phyloP scores from a whole-genome alignment of 1,140 invertebrate genomes.

The Hyles euphorbiae region DNA sequence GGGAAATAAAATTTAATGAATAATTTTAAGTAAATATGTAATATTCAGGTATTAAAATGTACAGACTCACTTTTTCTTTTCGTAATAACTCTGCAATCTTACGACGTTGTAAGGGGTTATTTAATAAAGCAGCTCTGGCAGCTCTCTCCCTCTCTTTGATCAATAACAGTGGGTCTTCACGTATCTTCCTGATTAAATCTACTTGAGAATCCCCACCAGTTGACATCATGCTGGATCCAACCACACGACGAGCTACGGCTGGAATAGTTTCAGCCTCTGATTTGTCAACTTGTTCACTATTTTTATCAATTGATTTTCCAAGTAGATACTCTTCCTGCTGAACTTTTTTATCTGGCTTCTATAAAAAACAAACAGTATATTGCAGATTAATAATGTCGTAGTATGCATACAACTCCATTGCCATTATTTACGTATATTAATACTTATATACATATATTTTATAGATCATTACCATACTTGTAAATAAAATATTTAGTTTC shows the following conservation, averaged over 20 bases:
- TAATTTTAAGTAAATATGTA: too few relatives aligned
- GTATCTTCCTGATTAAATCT: slow-evolving; percentile 87
- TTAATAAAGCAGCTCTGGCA: slow-evolving; percentile 84
- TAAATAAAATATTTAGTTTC: too few relatives aligned
- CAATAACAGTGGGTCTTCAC: slow-evolving; percentile 92
- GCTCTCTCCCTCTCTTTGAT: slow-evolving; percentile 92
- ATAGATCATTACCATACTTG: too few relatives aligned
- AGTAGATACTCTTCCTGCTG: slow-evolving; percentile 93
- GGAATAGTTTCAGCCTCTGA: slow-evolving; percentile 85
- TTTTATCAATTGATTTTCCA: slow-evolving; percentile 92
- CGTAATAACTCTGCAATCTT: slow-evolving; percentile 86
- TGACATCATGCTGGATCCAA: slow-evolving; percentile 63
- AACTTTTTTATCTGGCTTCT: slow-evolving; percentile 82
- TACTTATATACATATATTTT: too few relatives aligned
- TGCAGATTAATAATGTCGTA: too few relatives aligned
- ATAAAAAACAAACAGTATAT: slow-evolving; percentile 22
- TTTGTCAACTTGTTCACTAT: slow-evolving; percentile 81
- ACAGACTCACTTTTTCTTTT: slow-evolving; percentile 71
- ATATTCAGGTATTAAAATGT: not conserved
- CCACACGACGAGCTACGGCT: slow-evolving; percentile 82
- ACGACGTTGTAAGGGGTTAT: slow-evolving; percentile 94
- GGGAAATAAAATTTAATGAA: too few relatives aligned
- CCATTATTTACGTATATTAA: too few relatives aligned
- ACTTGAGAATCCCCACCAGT: slow-evolving; percentile 80
- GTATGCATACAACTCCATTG: too few relatives aligned